These are phyloP conservation scores for Drosophila ogumai DNA, from an alignment of 1,140 invertebrate species.

Conservation along the genomic window DNA sequence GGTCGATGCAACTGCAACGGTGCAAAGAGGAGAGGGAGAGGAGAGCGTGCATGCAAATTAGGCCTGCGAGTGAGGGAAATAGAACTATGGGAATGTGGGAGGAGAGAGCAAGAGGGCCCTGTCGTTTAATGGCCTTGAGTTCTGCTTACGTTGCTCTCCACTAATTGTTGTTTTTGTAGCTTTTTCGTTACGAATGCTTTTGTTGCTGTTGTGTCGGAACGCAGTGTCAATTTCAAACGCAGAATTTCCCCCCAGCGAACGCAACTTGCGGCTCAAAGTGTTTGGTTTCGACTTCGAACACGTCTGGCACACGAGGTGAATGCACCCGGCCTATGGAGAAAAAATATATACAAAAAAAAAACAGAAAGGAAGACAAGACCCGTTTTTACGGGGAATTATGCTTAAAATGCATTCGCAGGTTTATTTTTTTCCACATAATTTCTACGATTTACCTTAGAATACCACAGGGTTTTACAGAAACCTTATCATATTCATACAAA, in stretches of 20 bases:
- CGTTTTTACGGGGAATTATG: not conserved
- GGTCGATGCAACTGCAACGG: no score
- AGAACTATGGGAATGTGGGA: not conserved
- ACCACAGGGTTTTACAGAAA: not conserved
- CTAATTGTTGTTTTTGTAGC: constrained; percentile 3
- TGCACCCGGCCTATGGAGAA: not conserved
- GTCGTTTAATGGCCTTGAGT: constrained; percentile 28
- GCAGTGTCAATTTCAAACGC: constrained; percentile 23
- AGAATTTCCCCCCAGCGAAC: constrained; percentile 26
- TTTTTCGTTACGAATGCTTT: not conserved
- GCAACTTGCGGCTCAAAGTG: not conserved
- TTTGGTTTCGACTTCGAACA: constrained; percentile 17
- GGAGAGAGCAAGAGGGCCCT: not conserved
- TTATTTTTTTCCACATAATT: not conserved
- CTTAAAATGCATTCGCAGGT: not conserved
- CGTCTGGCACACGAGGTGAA: constrained; percentile 16
- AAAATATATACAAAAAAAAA: not conserved
- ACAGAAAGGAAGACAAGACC: constrained; percentile 1
- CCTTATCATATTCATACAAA: not conserved
- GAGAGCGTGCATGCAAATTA: constrained; percentile 17
- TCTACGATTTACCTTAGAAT: not conserved
- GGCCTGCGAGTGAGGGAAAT: not conserved
- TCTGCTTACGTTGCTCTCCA: constrained; percentile 18
- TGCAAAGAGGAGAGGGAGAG: no score
- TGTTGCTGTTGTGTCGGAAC: not conserved